Conservation (phyloP, 2,888 invertebrate species). For the Macropis europaea region DNA sequence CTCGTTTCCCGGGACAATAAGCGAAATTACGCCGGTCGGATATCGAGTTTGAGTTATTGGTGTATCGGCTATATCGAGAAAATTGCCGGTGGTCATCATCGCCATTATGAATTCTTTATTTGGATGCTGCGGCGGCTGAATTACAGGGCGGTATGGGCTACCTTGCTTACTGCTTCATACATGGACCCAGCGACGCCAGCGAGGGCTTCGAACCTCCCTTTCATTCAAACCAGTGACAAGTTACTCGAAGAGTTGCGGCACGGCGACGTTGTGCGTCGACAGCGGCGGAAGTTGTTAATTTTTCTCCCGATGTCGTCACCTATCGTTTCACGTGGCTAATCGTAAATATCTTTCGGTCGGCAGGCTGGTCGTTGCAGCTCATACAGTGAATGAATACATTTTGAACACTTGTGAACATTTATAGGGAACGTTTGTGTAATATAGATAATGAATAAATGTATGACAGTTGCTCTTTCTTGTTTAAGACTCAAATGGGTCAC, state of each 20-base stretch:
- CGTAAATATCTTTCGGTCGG: too few relatives aligned
- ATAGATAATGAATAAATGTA: too few relatives aligned
- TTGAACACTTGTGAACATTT: too few relatives aligned
- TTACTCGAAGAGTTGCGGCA: background rate
- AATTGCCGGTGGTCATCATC: slow-evolving; percentile 79
- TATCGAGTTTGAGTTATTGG: slow-evolving; percentile 73
- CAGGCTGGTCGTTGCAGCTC: too few relatives aligned
- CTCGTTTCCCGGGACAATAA: slow-evolving; percentile 59
- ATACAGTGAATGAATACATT: too few relatives aligned
- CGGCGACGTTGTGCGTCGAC: too few relatives aligned
- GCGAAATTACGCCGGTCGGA: slow-evolving; percentile 58
- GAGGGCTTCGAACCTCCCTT: slow-evolving; percentile 66
- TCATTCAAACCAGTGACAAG: slow-evolving; percentile 27
- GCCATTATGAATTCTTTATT: slow-evolving; percentile 79
- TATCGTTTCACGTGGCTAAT: too few relatives aligned
- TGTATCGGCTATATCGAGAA: slow-evolving; percentile 76
- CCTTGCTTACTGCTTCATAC: slow-evolving; percentile 79
- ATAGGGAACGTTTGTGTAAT: too few relatives aligned
- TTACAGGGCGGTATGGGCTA: slow-evolving; percentile 78
- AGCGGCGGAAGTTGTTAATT: too few relatives aligned
- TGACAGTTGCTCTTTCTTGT: too few relatives aligned
- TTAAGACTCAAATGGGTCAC: too few relatives aligned
- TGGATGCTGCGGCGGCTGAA: slow-evolving; percentile 76
- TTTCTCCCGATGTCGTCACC: too few relatives aligned
- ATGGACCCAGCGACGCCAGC: slow-evolving; percentile 66